phyloP scores from a whole-genome alignment of 2,113 vertebrate species.

The Noturus placidus region DNA sequence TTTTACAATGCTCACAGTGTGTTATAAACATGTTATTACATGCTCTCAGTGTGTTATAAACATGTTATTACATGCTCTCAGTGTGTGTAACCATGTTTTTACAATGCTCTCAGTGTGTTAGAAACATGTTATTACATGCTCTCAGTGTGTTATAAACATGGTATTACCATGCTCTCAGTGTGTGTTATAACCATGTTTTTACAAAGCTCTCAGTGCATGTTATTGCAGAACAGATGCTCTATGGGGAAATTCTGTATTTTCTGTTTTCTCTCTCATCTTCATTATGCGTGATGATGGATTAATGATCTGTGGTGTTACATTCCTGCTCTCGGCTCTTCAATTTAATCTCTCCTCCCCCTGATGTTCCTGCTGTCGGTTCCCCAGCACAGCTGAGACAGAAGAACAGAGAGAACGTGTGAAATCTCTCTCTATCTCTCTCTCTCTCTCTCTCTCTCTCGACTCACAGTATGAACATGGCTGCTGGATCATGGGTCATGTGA shows the following conservation, averaged over 20 bases:
- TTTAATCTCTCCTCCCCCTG: not conserved
- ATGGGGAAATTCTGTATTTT: conserved; percentile 14
- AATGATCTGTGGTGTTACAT: conserved; percentile 27
- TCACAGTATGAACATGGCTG: no score
- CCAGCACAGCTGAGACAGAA: not conserved
- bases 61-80: no score
- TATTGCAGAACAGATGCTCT: conserved; percentile 26
- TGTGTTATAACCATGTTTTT: not conserved
- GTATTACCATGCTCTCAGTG: no score
- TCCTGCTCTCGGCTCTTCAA: not conserved
- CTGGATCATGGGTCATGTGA: not conserved
- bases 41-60: no score
- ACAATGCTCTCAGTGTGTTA: no score
- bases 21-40: no score
- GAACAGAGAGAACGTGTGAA: not conserved
- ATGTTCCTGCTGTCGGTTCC: not conserved
- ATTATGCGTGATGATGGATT: conserved; percentile 39
- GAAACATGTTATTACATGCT: no score
- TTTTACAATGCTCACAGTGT: no score
- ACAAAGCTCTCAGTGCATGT: not conserved
- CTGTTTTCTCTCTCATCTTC: conserved; percentile 25
- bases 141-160: no score
- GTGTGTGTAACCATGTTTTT: no score
- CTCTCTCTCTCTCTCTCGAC: not conserved
- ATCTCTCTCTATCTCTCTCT: not conserved